Evolutionary conservation across 2,797 vertebrate genomes (phyloP), one percentile per base, ranked within the genome.

Genomic region (Falco peregrinus): DNA sequence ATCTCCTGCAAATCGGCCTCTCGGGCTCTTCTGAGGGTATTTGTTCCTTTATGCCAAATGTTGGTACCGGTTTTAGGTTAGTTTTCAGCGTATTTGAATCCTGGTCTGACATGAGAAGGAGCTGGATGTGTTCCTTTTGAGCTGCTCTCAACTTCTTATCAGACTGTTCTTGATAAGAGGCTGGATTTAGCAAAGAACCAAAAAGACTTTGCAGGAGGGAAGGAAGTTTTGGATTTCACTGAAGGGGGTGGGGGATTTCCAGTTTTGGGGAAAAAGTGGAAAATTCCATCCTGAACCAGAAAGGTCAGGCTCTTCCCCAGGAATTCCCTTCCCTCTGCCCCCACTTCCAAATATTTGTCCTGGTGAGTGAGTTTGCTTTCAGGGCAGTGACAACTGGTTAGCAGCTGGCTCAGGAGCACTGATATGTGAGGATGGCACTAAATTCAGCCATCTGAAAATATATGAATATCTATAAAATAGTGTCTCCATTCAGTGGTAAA

Each of bases 401-500:
- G 39, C 5, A 6, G 26, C 54, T 79, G 39, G 3, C 24, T 41
- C 11, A 15, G 51, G 53, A 77, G 19, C 51, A 18, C 45, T 10
- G 45, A 21, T 18, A 75, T 60, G 6, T 12, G 37, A 78, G 37
- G 41, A 5, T 25, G 70, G 19, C 5, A 3, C 11, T 64, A 41
- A 57, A 20, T 50, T 84, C 31, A 9, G 41, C 26, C 5, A 9
- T 45, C 28, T 83, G 76, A 69, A 90, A 59, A 80, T 4, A 7
- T 0, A 17, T 6, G 18, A 31, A 18, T 5, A 28, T 5, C 37
- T 53, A 3, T 9, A 60, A 20, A 67, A 50, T 48, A 3, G 0
- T 0, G 0, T 56, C 11, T 48, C 9, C 29, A 4, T 56, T 79
- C 28, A 37, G 16, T 10, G 4, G 4, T 35, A 37, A 86, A 50